Evolutionary conservation across 1,140 invertebrate genomes (phyloP), one percentile per base, ranked within the genome.

Genomic region (Euglossa dilemma): DNA sequence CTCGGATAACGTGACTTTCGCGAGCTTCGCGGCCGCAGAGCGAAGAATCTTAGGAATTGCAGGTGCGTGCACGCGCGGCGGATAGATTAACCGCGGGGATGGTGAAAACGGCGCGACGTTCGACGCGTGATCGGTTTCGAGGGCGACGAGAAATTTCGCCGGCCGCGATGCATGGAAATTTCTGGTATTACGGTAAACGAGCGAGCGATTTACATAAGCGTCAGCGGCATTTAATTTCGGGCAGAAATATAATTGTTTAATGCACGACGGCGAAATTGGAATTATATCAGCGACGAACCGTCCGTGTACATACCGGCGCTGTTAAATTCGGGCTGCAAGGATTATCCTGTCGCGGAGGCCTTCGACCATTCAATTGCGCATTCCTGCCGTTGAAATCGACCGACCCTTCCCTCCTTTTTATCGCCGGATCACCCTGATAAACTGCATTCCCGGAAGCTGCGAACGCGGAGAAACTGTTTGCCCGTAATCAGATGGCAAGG

Each of bases 401-500:
- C 8, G 45, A 50, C 0, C 0, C 9, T 36, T 36, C 20, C 16
- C 9, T 36, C 20, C 14, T 23, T 23, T 20, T 57, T n/a, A 45
- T 69, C 75, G 36, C 5, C 7, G 4, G 0, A 43, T 36, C 47
- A 20, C 16, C 25, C 28, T 63, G 28, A 63, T 18, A 63, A 20
- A 61, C 12, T 61, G 6, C 25, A 25, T 3, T 7, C 7, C 2
- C 18, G 9, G 6, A 5, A 18, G 16, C 28, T 2, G 16, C 28
- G 28, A 50, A 11, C 28, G n/a, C 50, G 18, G 43, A 52, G 28
- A 73, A 64, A 84, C 74, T 47, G 72, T 85, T 43, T 63, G 52
- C 56, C 25, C 12, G 74, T 80, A 87, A 80, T 84, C 80, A 87
- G 85, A 87, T 87, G 28, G 61, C 67, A 57, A 69, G 82, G 79